These are phyloP conservation scores for Ceramica pisi DNA, from an alignment of 2,888 invertebrate genomes.

Conservation along the genomic window DNA sequence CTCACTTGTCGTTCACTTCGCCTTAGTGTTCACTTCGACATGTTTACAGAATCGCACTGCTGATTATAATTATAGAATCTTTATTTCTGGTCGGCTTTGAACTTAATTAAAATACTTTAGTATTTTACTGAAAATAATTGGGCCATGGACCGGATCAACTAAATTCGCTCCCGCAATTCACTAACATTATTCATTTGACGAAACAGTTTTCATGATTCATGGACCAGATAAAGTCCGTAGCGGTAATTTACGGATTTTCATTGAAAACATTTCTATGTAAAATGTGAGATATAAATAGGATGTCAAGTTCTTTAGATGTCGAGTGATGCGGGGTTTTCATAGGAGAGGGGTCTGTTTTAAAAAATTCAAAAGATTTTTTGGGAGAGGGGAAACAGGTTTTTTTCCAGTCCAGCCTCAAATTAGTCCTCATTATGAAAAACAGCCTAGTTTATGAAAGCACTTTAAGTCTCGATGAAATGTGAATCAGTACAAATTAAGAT, in stretches of 20 bases:
- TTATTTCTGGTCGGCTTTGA: slow-evolving; percentile 60
- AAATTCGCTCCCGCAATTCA: slow-evolving; percentile 34
- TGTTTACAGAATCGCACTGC: too few relatives aligned
- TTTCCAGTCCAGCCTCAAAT: neutral
- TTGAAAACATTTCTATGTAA: slow-evolving; percentile 23
- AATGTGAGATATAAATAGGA: slow-evolving; percentile 4
- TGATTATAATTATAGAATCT: neutral
- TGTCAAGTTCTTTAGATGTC: neutral
- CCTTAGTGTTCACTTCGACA: too few relatives aligned
- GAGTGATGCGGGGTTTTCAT: neutral
- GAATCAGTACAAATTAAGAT: too few relatives aligned
- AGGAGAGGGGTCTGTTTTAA: neutral
- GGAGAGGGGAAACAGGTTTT: neutral
- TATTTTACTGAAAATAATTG: slow-evolving; percentile 58
- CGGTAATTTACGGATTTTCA: slow-evolving; percentile 28
- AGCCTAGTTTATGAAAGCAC: neutral
- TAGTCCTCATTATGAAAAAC: neutral
- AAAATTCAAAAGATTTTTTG: neutral
- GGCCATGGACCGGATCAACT: slow-evolving; percentile 46
- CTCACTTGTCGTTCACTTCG: too few relatives aligned
- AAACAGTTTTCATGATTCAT: slow-evolving; percentile 46
- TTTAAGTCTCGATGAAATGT: too few relatives aligned
- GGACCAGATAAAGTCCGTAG: slow-evolving; percentile 19
- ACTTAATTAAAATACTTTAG: slow-evolving; percentile 63
- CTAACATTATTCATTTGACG: slow-evolving; percentile 55